phyloP scores from a whole-genome alignment of 2,797 vertebrate genomes.

The Peromyscus melanophrys region DNA sequence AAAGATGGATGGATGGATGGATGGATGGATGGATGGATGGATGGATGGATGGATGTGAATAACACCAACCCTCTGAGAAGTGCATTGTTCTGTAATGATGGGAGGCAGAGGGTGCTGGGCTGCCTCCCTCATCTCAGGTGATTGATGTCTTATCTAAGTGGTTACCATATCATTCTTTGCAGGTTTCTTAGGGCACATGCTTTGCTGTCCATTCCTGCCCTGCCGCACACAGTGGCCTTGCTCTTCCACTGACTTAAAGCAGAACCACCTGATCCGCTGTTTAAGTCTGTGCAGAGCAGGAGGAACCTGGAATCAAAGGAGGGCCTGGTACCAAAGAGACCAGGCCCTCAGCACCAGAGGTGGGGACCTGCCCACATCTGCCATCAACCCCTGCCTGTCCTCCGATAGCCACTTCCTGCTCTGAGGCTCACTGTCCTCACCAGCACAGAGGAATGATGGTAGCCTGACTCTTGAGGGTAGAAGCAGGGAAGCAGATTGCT shows the following conservation, averaged over 20 bases:
- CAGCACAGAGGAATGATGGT: accelerated
- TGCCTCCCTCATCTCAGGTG: background rate
- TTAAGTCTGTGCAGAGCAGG: background rate
- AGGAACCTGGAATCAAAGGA: background rate
- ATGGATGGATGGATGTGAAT: background rate
- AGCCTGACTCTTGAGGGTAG: background rate
- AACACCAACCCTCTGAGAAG: background rate
- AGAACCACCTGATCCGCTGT: background rate
- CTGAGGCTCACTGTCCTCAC: background rate
- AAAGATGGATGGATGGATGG: background rate
- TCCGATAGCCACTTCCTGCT: background rate
- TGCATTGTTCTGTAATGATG: background rate
- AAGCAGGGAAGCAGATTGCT: background rate
- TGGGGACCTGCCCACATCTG: background rate
- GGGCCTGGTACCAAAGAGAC: background rate
- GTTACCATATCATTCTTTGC: background rate
- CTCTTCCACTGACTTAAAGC: background rate
- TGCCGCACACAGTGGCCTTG: background rate
- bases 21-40: background rate
- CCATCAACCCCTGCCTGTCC: background rate
- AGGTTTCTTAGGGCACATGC: background rate
- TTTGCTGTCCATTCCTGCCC: background rate
- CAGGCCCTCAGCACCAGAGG: background rate
- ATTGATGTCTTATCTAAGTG: background rate
- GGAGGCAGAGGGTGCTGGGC: background rate